phyloP scores from a whole-genome alignment of 2,797 vertebrate species.

The Craterocephalus amniculus region DNA sequence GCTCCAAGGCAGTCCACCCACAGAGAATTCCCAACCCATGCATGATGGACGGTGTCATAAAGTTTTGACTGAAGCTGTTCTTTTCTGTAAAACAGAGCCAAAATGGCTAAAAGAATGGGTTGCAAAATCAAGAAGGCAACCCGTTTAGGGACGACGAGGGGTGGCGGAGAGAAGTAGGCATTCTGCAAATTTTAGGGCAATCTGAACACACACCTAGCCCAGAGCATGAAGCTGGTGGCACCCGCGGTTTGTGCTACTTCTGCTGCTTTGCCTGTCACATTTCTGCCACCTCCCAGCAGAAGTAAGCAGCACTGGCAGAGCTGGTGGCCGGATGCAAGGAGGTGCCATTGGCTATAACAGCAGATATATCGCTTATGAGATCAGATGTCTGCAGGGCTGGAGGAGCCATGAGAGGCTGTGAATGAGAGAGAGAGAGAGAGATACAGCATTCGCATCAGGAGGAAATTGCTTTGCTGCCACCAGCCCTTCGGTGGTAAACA shows the following conservation, averaged over 20 bases:
- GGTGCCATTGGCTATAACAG: constrained; percentile 81
- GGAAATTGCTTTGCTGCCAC: constrained; percentile 83
- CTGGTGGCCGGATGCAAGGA: constrained; percentile 79
- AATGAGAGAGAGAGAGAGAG: constrained; percentile 59
- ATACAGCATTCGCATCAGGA: constrained; percentile 74
- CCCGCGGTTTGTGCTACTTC: constrained; percentile 39
- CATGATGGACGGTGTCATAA: constrained; percentile 75
- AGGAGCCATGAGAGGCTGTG: constrained; percentile 74
- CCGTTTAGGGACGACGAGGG: constrained; percentile 25
- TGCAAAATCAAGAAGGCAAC: constrained; percentile 61
- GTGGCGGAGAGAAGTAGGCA: constrained; percentile 41
- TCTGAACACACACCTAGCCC: constrained; percentile 52
- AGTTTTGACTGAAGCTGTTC: constrained; percentile 66
- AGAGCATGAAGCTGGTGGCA: constrained; percentile 50
- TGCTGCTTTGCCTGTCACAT: constrained; percentile 71
- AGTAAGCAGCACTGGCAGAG: constrained; percentile 80
- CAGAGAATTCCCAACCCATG: constrained; percentile 55
- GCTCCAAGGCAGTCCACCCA: constrained; percentile 51
- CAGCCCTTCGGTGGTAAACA: constrained; percentile 81
- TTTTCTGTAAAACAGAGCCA: constrained; percentile 56
- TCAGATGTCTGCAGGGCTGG: constrained; percentile 80
- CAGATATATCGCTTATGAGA: constrained; percentile 85
- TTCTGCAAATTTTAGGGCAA: constrained; percentile 61
- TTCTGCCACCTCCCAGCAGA: constrained; percentile 74
- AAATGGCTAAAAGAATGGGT: constrained; percentile 49